Conservation (phyloP, 1,140 invertebrate species). For the Penaeus indicus region DNA sequence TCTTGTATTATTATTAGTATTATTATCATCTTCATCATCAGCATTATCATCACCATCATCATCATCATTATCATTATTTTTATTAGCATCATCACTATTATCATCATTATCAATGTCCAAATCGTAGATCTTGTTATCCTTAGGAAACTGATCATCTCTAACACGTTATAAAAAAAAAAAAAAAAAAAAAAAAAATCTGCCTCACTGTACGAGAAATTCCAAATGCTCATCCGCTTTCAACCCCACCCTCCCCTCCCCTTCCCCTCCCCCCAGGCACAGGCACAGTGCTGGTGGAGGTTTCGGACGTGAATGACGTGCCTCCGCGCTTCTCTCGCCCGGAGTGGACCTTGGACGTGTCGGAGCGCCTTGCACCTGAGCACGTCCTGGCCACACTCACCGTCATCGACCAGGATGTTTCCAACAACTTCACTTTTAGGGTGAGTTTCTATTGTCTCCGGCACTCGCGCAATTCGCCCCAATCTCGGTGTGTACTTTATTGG, state of each 20-base stretch:
- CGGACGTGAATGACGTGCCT: slow-evolving; percentile 69
- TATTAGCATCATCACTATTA: too few species aligned
- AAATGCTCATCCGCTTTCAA: too few species aligned
- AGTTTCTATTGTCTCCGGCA: not conserved
- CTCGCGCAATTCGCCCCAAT: not conserved
- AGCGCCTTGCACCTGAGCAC: slow-evolving; percentile 69
- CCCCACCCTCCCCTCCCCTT: not conserved
- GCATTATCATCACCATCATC: too few species aligned
- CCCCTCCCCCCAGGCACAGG: slow-evolving; percentile 59
- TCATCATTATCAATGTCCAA: too few species aligned
- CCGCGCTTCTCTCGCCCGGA: slow-evolving; percentile 70
- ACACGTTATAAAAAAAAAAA: too few species aligned
- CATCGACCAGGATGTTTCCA: slow-evolving; percentile 70
- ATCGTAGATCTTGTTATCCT: too few species aligned
- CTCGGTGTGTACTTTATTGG: not conserved
- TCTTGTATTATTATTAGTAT: too few species aligned
- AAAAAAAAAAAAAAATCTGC: too few species aligned
- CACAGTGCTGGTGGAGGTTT: slow-evolving; percentile 69
- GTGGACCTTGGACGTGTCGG: slow-evolving; percentile 71
- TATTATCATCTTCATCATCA: too few species aligned
- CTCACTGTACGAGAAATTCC: too few species aligned
- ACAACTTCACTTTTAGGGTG: slow-evolving; percentile 70
- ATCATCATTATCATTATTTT: too few species aligned
- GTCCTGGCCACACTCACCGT: slow-evolving; percentile 70
- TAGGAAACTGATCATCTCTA: too few species aligned